Conservation (phyloP, 2,797 vertebrate species). For the Sardinella longiceps region DNA sequence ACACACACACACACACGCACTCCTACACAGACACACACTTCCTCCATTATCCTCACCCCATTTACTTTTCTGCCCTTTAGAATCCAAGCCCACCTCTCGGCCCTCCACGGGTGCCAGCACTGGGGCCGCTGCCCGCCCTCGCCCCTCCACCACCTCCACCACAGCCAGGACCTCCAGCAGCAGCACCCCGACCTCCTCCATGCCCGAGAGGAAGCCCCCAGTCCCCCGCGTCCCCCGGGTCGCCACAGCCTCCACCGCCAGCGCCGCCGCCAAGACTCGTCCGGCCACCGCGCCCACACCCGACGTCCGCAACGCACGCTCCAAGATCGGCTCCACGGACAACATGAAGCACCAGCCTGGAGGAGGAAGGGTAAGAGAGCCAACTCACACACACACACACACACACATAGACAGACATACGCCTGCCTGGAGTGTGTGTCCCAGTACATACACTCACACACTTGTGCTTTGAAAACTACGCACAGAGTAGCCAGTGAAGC, state of each 20-base stretch:
- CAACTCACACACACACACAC: not conserved
- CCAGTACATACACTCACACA: not conserved
- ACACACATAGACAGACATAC: not conserved
- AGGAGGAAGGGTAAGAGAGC: constrained; percentile 89
- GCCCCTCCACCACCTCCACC: constrained; percentile 45
- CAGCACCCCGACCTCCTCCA: constrained; percentile 56
- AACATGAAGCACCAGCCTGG: constrained; percentile 97
- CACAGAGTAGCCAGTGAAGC: not conserved
- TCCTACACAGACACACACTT: not conserved
- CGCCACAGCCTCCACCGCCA: constrained; percentile 32
- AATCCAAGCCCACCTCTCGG: constrained; percentile 10
- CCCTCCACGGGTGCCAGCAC: not conserved
- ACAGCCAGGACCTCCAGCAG: constrained; percentile 53
- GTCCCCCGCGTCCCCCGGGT: constrained; percentile 63
- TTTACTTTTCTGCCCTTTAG: constrained; percentile 24
- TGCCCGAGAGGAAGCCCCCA: constrained; percentile 75
- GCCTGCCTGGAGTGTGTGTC: not conserved
- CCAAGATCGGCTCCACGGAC: constrained; percentile 95
- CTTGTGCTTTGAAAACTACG: not conserved
- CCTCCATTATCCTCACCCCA: not conserved
- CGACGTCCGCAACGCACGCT: constrained; percentile 82
- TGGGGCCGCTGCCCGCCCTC: not conserved
- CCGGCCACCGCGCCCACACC: constrained; percentile 66
- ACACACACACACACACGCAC: not conserved
- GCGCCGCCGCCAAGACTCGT: constrained; percentile 61